Percentiles rank a stretch among this genome's conserved stretches.
These are phyloP conservation scores for Lophotis ruficrista DNA, from an alignment of 2,113 vertebrate species.

Conservation along the genomic window DNA sequence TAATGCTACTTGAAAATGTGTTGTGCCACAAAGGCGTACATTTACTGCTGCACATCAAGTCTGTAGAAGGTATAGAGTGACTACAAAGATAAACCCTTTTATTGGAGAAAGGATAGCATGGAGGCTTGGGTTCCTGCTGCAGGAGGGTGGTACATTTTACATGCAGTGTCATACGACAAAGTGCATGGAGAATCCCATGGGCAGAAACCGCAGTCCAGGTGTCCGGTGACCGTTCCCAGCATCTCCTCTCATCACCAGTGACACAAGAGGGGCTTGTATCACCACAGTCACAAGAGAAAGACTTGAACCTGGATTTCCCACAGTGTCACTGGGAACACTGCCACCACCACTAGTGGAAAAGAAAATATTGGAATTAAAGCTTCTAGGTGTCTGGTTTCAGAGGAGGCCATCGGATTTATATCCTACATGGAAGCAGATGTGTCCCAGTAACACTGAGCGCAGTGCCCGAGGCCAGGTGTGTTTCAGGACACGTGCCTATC, in stretches of 20 bases:
- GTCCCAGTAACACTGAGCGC: background rate
- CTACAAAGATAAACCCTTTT: background rate
- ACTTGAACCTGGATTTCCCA: background rate
- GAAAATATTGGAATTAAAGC: background rate
- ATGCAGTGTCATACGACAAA: background rate
- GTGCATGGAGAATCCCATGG: background rate
- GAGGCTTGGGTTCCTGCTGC: background rate
- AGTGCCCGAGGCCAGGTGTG: background rate
- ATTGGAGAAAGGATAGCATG: background rate
- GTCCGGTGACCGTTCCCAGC: rapidly evolving
- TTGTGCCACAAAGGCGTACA: background rate
- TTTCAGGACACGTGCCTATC: background rate
- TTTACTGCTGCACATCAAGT: background rate
- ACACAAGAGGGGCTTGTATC: background rate
- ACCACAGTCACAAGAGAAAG: background rate
- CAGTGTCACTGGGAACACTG: background rate
- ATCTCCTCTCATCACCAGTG: background rate
- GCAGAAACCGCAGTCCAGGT: background rate
- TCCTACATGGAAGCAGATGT: background rate
- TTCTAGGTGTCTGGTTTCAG: background rate
- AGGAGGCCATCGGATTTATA: background rate
- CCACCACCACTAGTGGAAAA: background rate
- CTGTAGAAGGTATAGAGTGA: background rate
- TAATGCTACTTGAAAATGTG: background rate
- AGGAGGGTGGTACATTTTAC: background rate